These are phyloP conservation scores for Eurois occulta DNA, from an alignment of 2,888 invertebrate species.

Conservation along the genomic window DNA sequence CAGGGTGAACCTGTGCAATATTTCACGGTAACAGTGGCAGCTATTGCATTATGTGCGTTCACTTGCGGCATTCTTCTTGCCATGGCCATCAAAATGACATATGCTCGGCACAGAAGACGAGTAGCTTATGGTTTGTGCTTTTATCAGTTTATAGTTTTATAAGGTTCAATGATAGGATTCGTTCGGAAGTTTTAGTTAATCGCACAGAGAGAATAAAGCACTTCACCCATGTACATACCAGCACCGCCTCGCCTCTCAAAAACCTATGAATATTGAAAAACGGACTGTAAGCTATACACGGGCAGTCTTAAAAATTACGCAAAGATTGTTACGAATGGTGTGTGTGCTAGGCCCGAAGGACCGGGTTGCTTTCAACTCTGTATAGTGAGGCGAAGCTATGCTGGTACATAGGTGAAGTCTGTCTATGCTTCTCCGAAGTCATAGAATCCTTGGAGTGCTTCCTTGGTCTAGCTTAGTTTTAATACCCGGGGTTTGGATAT, in stretches of 20 bases:
- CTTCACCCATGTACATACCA: too few relatives aligned
- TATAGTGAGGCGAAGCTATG: background rate
- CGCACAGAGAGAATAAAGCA: too few relatives aligned
- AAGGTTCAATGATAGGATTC: background rate
- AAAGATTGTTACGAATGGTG: background rate
- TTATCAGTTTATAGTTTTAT: background rate
- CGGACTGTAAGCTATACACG: too few relatives aligned
- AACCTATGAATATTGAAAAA: too few relatives aligned
- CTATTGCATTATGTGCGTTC: background rate
- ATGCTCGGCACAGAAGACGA: background rate
- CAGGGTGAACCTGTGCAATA: background rate
- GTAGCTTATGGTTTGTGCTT: slow-evolving; percentile 3
- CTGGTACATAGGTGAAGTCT: background rate
- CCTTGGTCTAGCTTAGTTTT: background rate
- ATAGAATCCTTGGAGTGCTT: background rate
- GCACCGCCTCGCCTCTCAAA: too few relatives aligned
- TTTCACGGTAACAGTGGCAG: background rate
- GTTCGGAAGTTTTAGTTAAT: too few relatives aligned
- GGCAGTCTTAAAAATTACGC: background rate
- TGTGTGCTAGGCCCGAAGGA: too few relatives aligned
- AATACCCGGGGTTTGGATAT: background rate
- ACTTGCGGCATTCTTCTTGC: slow-evolving; percentile 1
- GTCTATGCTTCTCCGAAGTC: too few relatives aligned
- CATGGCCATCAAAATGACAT: slow-evolving; percentile 14
- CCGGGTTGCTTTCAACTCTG: too few relatives aligned